Percentiles rank a stretch among this genome's conserved stretches.
Evolutionary conservation across 2,797 vertebrate genomes (phyloP).

Genomic region (Gephyroberyx darwinii): DNA sequence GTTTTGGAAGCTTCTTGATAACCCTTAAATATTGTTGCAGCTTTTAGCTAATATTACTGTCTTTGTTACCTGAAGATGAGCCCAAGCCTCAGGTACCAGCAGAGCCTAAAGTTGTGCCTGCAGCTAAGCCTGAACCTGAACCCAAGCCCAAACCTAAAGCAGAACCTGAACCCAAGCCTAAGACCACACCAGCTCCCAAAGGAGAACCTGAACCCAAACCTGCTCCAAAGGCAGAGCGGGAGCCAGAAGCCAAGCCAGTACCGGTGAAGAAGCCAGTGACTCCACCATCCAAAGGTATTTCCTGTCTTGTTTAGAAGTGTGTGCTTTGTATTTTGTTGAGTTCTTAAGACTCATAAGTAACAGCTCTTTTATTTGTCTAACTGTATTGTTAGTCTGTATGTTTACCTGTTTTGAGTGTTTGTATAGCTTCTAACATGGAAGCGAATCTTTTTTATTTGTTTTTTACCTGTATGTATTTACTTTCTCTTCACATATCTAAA

Average conservation of each 20-base stretch:
- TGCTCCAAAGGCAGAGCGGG: neutral
- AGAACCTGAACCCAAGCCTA: constrained; percentile 62
- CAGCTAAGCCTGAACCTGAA: constrained; percentile 57
- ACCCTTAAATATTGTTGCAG: constrained; percentile 12
- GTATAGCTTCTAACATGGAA: constrained; percentile 71
- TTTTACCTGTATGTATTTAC: constrained; percentile 37
- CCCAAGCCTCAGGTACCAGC: constrained; percentile 76
- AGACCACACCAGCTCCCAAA: constrained; percentile 14
- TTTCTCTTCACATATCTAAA: constrained; percentile 55
- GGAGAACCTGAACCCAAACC: constrained; percentile 20
- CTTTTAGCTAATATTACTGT: constrained; percentile 57
- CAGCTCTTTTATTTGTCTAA: neutral
- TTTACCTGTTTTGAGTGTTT: constrained; percentile 33
- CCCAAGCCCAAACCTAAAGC: constrained; percentile 43
- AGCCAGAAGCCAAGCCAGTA: constrained; percentile 37
- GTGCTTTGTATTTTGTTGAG: constrained; percentile 4
- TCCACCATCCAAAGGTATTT: constrained; percentile 86
- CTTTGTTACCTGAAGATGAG: constrained; percentile 81
- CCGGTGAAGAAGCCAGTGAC: constrained; percentile 74
- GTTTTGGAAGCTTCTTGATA: constrained; percentile 36
- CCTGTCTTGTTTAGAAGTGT: constrained; percentile 41
- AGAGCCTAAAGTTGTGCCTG: constrained; percentile 69
- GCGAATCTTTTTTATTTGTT: constrained; percentile 55
- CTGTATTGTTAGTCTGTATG: constrained; percentile 22
- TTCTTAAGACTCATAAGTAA: neutral